phyloP scores from a whole-genome alignment of 2,113 vertebrate species.

The Tichodroma muraria region DNA sequence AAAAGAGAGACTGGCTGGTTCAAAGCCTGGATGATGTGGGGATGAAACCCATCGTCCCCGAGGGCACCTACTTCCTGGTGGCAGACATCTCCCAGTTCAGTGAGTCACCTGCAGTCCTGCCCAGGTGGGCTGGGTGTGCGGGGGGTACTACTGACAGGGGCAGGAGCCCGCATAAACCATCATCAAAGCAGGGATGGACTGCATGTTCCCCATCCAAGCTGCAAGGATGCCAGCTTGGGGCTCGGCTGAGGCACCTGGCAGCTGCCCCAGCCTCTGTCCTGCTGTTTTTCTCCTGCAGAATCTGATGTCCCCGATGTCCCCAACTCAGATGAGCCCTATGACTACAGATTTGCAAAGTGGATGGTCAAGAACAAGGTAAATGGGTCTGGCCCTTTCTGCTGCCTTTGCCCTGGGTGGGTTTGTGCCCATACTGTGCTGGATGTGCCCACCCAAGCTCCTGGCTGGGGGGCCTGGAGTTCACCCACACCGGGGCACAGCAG shows the following conservation, averaged over 20 bases:
- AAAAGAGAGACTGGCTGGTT: slow-evolving; percentile 76
- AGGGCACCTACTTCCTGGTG: slow-evolving; percentile 90
- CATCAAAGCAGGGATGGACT: background rate
- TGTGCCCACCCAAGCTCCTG: background rate
- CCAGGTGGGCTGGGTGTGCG: background rate
- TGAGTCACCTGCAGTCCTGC: slow-evolving; percentile 64
- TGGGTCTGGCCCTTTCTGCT: background rate
- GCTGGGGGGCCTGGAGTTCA: too few species aligned
- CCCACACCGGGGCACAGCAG: background rate
- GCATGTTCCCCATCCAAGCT: background rate
- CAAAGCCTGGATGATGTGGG: slow-evolving; percentile 75
- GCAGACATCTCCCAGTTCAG: slow-evolving; percentile 85
- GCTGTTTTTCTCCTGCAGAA: slow-evolving; percentile 67
- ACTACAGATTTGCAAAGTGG: slow-evolving; percentile 88
- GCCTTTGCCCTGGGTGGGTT: background rate
- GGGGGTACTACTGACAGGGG: background rate
- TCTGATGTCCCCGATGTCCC: slow-evolving; percentile 66
- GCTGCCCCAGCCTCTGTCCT: background rate
- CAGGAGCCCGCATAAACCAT: background rate
- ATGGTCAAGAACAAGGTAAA: slow-evolving; percentile 87
- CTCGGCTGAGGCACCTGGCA: background rate
- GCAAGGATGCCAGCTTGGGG: background rate
- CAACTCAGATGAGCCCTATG: slow-evolving; percentile 62
- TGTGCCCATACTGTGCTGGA: background rate
- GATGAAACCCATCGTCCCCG: slow-evolving; percentile 79